phyloP scores from a whole-genome alignment of 2,888 invertebrate species.

The Nipponacmea schrenckii region DNA sequence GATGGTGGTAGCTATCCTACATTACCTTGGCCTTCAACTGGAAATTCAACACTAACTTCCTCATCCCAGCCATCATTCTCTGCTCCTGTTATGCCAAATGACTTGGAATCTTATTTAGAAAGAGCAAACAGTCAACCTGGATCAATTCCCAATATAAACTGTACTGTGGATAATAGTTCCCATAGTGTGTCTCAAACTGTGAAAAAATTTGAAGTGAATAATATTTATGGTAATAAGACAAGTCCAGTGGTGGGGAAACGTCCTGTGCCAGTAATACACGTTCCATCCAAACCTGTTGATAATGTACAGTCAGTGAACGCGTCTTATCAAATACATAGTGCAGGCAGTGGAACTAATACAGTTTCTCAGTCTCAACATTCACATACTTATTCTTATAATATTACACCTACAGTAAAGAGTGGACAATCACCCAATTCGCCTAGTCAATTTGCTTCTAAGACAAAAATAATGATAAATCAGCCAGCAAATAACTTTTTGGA shows the following conservation, averaged over 20 bases:
- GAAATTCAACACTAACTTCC: not conserved
- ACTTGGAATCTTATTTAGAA: slow-evolving; percentile 38
- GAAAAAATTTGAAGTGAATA: slow-evolving; percentile 2
- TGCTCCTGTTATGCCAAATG: slow-evolving; percentile 34
- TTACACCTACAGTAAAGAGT: not conserved
- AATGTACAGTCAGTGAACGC: not conserved
- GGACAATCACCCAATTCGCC: not conserved
- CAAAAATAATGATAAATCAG: slow-evolving; percentile 14
- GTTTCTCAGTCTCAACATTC: slow-evolving; percentile 5
- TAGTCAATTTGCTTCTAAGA: not conserved
- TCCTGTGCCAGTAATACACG: slow-evolving; percentile 14
- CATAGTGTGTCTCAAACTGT: slow-evolving; percentile 9
- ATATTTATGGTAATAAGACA: not conserved
- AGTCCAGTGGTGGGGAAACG: slow-evolving; percentile 18
- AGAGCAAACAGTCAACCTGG: slow-evolving; percentile 10
- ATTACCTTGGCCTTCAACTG: slow-evolving; percentile 12
- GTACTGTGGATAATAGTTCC: slow-evolving; percentile 18
- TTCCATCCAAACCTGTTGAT: slow-evolving; percentile 14
- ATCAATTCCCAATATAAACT: slow-evolving; percentile 27
- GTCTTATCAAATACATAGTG: slow-evolving; percentile 7
- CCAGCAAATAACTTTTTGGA: slow-evolving; percentile 10
- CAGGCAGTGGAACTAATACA: slow-evolving; percentile 13
- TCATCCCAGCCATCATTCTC: slow-evolving; percentile 21
- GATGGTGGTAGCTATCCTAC: slow-evolving; percentile 11
- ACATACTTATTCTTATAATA: not conserved